A percentile compares a stretch with the other conserved stretches of the same genome.
phyloP scores from a whole-genome alignment of 2,113 vertebrate genomes.

The Lontra canadensis region DNA sequence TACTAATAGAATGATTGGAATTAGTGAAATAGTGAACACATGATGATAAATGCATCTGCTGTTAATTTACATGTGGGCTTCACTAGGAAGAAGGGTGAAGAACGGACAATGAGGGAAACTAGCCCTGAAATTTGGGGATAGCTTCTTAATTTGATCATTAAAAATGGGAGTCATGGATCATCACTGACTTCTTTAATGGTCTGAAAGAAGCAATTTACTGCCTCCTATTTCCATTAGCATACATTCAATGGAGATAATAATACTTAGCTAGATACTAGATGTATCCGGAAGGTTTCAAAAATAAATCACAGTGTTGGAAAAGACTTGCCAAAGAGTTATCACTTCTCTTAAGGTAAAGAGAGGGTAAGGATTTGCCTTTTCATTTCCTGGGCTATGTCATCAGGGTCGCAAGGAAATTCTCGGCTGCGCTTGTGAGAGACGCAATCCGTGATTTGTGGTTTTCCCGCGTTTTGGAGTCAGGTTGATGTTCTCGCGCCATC shows the following conservation, averaged over 20 bases:
- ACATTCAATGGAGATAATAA: background rate
- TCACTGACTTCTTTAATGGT: background rate
- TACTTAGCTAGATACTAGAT: background rate
- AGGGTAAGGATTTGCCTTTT: background rate
- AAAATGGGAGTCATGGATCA: background rate
- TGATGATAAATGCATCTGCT: background rate
- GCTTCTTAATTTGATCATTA: conserved; percentile 6
- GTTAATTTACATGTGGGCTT: background rate
- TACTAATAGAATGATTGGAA: background rate
- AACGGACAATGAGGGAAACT: background rate
- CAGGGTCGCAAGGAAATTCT: background rate
- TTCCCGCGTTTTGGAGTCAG: background rate
- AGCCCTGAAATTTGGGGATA: background rate
- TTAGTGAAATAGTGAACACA: background rate
- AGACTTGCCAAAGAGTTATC: background rate
- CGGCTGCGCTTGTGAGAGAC: background rate
- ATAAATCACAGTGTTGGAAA: background rate
- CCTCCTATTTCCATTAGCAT: conserved; percentile 20
- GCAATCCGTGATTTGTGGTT: fast-evolving
- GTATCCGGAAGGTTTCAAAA: conserved; percentile 19
- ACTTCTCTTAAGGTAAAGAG: background rate
- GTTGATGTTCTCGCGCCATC: fast-evolving
- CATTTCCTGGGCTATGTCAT: background rate
- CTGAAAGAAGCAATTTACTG: conserved; percentile 10
- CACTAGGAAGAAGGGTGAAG: background rate